phyloP scores from a whole-genome alignment of 2,888 invertebrate species.

The Orchestes rusci region DNA sequence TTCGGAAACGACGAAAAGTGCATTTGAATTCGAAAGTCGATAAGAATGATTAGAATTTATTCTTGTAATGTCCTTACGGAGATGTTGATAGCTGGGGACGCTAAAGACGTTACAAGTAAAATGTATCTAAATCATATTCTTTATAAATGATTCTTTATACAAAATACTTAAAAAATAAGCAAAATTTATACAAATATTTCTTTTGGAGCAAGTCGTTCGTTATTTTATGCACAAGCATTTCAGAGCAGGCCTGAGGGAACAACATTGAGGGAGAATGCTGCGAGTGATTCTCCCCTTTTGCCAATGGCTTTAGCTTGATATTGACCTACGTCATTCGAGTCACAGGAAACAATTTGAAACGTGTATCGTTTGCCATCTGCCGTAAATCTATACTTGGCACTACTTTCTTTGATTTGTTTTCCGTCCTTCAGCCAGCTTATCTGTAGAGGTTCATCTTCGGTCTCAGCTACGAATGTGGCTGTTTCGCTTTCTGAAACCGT shows the following conservation, averaged over 20 bases:
- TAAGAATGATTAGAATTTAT: constrained; percentile 2
- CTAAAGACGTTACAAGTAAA: constrained; percentile 23
- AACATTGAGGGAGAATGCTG: constrained; percentile 85
- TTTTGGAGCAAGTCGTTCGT: constrained; percentile 43
- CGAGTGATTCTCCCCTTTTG: constrained; percentile 75
- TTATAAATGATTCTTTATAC: constrained; percentile 25
- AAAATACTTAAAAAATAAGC: constrained; percentile 35
- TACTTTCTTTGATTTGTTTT: constrained; percentile 75
- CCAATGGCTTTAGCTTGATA: constrained; percentile 81
- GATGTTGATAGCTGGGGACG: constrained; percentile 37
- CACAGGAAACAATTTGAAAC: constrained; percentile 68
- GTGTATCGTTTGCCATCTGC: constrained; percentile 75
- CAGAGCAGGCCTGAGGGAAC: constrained; percentile 48
- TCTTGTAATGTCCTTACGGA: constrained; percentile 24
- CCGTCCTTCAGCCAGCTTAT: constrained; percentile 89
- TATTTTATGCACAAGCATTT: constrained; percentile 28
- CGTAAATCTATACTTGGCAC: constrained; percentile 72
- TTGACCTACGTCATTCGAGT: constrained; percentile 75
- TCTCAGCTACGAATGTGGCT: constrained; percentile 72
- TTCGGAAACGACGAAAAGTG: constrained; percentile 22
- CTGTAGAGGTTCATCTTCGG: constrained; percentile 64
- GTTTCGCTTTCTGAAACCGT: constrained; percentile 76
- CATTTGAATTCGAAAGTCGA: constrained; percentile 3
- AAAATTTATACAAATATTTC: constrained; percentile 32
- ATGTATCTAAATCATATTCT: constrained; percentile 17